Evolutionary conservation across 2,113 vertebrate genomes (phyloP), one percentile per base, ranked within the genome.

Genomic region (Oreocharis arfaki): DNA sequence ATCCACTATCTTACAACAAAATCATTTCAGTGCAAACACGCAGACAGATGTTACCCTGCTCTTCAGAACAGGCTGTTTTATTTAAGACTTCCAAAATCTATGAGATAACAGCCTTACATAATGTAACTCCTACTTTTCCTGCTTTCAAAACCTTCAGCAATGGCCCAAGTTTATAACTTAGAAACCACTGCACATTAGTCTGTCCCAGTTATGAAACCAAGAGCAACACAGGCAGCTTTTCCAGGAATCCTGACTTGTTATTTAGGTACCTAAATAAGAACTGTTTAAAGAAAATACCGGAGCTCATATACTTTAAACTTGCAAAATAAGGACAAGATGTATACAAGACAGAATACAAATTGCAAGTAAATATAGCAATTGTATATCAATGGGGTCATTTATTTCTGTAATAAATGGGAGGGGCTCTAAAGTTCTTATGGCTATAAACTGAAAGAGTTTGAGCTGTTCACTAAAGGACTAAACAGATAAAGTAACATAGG

Each of bases 201-300:
- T 71, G 89, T 26, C 37, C 70, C 65, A 57, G 46, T 50, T 82
- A 55, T 15, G 67, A 87, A 91, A 82, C 20, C 4, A 32, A 94
- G 30, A 90, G 59, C 49, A 93, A 79, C 26, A 56, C 7, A 21
- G 24, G 11, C 22, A 95, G 39, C 21, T 84, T 52, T 89, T 94
- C 77, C 87, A 87, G 64, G 92, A 96, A 96, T 67, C 26, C 59
- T 84, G 75, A 59, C 55, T 75, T 87, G 55, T 59, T 90, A 93
- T 85, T 94, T 87, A 76, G 33, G 52, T 55, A 83, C 19, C 82
- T 90, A 95, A 93, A 86, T 74, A 83, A 86, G 70, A 90, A 46
- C 41, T 47, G 33, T 50, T 87, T 28, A 44, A 95, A 32, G 69
- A 89, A 96, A 94, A 93, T 64, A 86, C 0, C 84, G 41, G 19